phyloP scores from a whole-genome alignment of 2,797 vertebrate species.

The Octomys mimax region DNA sequence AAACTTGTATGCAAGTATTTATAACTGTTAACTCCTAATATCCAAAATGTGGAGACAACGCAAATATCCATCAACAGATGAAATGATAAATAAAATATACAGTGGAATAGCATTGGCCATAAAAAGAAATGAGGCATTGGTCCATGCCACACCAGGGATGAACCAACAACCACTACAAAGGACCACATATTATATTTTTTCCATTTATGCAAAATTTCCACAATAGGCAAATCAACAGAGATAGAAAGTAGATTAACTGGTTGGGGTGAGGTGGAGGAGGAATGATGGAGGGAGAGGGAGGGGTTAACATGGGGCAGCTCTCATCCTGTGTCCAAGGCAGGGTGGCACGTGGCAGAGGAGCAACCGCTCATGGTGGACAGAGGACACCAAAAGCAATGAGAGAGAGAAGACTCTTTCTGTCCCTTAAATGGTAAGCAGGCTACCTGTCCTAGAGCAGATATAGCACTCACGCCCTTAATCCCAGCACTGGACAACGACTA shows the following conservation, averaged over 20 bases:
- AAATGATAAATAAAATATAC: background rate
- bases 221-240: background rate
- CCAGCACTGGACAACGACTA: background rate
- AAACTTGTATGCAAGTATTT: background rate
- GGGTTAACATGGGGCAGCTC: rapidly evolving
- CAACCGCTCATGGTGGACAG: background rate
- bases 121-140: background rate
- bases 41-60: background rate
- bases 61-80: background rate
- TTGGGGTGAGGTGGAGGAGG: too few species aligned
- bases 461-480: background rate
- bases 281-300: background rate
- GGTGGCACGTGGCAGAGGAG: too few species aligned
- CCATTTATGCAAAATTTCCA: background rate
- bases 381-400: too few species aligned
- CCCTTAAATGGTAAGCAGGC: too few species aligned
- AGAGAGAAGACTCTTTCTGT: too few species aligned
- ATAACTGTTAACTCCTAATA: background rate
- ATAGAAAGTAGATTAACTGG: background rate
- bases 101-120: background rate
- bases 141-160: background rate
- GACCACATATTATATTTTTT: background rate
- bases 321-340: background rate
- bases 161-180: background rate
- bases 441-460: too few species aligned